Evolutionary conservation across 2,113 vertebrate species (phyloP), one percentile per base, ranked within the genome.

Genomic region (Atlantisia rogersi): DNA sequence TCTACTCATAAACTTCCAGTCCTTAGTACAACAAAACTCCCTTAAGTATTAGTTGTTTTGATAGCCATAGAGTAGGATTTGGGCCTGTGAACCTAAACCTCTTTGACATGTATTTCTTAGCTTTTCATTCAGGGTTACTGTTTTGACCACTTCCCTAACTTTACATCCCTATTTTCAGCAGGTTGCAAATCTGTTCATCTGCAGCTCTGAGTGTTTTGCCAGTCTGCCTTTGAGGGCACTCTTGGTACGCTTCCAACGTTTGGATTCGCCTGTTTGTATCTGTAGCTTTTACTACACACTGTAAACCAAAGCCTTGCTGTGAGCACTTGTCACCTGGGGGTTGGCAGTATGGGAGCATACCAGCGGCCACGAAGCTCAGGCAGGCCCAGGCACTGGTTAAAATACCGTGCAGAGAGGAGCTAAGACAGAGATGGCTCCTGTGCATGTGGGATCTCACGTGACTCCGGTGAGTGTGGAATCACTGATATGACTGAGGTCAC

Each of bases 381-480:
- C 1, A 6, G 60, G 55, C 35, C 86, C 42, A 2, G 0, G 35
- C 19, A 8, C 18, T 65, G 58, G 10, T 69, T 64, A 60, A 67
- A 85, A 67, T 11, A 67, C 3, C 2, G 26, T 31, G 20, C 8
- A 58, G 53, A 65, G 55, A 65, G 46, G 48, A 69, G 42, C 62
- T 73, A 40, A 40, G 62, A 28, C 3, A 5, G 75, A 71, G 48
- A 15, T 40, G 32, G 40, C 16, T 68, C 13, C 22, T 39, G 2
- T 11, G 5, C 15, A 3, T 0, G 1, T 50, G 80, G 25, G 19
- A 69, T 78, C 79, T 44, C 0, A 0, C 3, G 1, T 44, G 37
- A 53, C 22, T 71, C 26, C 40, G 25, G 37, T 40, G 46, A 48
- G 25, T 48, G 39, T 60, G 59, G 59, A 73, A 31, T 55, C 42